These are phyloP conservation scores for Passerculus sandwichensis DNA, from an alignment of 2,797 vertebrate genomes.

Conservation along the genomic window DNA sequence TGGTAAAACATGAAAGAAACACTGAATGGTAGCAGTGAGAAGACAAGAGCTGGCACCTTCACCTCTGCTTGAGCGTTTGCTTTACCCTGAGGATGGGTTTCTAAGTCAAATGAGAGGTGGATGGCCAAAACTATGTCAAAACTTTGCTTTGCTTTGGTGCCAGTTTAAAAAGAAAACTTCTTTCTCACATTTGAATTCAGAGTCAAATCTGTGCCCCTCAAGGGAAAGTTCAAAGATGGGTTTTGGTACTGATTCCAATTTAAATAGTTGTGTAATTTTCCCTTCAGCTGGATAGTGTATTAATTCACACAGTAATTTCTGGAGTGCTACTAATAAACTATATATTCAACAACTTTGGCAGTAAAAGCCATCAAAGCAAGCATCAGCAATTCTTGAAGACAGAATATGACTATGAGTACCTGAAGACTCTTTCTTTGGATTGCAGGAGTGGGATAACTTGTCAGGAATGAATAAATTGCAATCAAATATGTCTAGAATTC, in stretches of 20 bases:
- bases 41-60: background rate
- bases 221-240: slow-evolving; percentile 1
- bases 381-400: slow-evolving; percentile 47
- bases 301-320: slow-evolving; percentile 24
- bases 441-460: slow-evolving; percentile 20
- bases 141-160: background rate
- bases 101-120: background rate
- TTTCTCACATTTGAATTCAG: background rate
- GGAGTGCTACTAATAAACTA: background rate
- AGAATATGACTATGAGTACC: background rate
- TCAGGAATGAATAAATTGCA: slow-evolving; percentile 54
- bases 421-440: slow-evolving; percentile 44
- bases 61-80: background rate
- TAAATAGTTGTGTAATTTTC: background rate
- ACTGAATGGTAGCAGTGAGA: background rate
- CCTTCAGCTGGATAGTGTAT: background rate
- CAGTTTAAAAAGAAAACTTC: background rate
- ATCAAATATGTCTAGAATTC: slow-evolving; percentile 59
- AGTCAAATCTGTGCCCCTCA: background rate
- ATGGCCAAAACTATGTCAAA: background rate
- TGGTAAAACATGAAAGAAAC: background rate
- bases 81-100: background rate
- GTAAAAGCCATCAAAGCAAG: background rate
- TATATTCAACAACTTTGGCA: background rate
- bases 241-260: slow-evolving; percentile 4